Evolutionary conservation across 1,140 invertebrate species (phyloP).

Genomic region (Tetramorium parvispinum): DNA sequence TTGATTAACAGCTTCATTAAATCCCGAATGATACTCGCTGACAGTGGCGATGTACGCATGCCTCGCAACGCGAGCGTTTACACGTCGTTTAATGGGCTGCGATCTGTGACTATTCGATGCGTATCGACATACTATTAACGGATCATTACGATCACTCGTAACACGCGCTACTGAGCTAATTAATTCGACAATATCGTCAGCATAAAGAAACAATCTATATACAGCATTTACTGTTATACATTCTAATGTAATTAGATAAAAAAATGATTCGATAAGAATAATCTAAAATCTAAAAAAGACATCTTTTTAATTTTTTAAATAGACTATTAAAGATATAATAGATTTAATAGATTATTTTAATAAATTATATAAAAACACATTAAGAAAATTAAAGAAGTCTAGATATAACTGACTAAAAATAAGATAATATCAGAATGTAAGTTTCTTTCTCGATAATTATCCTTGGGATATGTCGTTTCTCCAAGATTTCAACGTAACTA

Average conservation of each 20-base stretch:
- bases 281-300: neutral
- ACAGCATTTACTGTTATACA: neutral
- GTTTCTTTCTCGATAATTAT: neutral
- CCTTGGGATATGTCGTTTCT: neutral
- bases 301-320: neutral
- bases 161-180: slow-evolving; percentile 70
- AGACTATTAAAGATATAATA: neutral
- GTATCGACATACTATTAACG: slow-evolving; percentile 66
- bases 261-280: neutral
- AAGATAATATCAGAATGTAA: neutral
- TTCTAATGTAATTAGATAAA: neutral
- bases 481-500: neutral
- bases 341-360: too few relatives aligned
- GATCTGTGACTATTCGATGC: slow-evolving; percentile 45
- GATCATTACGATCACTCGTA: slow-evolving; percentile 55
- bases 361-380: too few relatives aligned
- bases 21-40: slow-evolving; percentile 41
- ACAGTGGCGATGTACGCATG: slow-evolving; percentile 59
- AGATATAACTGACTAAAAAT: neutral
- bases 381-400: too few relatives aligned
- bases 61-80: slow-evolving; percentile 39
- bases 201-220: neutral
- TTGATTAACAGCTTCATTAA: slow-evolving; percentile 76
- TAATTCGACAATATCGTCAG: slow-evolving; percentile 70
- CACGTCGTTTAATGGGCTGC: slow-evolving; percentile 48